These are phyloP conservation scores for Petrocephalus microphthalmus DNA, from an alignment of 2,113 vertebrate genomes.

Conservation along the genomic window DNA sequence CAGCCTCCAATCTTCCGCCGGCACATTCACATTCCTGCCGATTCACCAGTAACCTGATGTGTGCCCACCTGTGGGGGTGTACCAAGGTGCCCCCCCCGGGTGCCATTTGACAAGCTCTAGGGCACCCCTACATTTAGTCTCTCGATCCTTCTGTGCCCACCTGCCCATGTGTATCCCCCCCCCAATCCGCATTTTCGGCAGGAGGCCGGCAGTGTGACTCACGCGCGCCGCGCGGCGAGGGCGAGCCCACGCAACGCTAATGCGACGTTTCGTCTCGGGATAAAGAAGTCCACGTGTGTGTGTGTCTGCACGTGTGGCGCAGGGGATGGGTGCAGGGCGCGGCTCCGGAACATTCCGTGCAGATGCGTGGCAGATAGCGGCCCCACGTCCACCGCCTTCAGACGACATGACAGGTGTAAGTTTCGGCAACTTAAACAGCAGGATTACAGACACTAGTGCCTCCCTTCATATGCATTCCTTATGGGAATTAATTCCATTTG, in stretches of 20 bases:
- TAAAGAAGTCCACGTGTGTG: slow-evolving; percentile 5
- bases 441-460: slow-evolving; percentile 93
- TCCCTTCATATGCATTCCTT: slow-evolving; percentile 97
- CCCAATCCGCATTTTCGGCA: not conserved
- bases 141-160: not conserved
- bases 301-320: not conserved
- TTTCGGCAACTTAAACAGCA: slow-evolving; percentile 95
- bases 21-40: not conserved
- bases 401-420: slow-evolving; percentile 92
- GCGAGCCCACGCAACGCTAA: not conserved
- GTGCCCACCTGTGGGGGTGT: not conserved
- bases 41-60: not conserved
- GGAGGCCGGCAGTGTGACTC: not conserved
- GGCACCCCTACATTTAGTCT: not conserved
- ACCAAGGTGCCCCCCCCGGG: not conserved
- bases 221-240: not conserved
- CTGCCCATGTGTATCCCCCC: not conserved
- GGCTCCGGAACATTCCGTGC: slow-evolving; percentile 36
- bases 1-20: not conserved
- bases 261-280: not conserved
- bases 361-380: slow-evolving; percentile 64
- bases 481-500: slow-evolving; percentile 99
- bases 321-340: not conserved
- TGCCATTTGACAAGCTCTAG: not conserved
- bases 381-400: slow-evolving; percentile 57